Evolutionary conservation across 2,888 invertebrate species (phyloP).

Genomic region (Lasioglossum figueresi): DNA sequence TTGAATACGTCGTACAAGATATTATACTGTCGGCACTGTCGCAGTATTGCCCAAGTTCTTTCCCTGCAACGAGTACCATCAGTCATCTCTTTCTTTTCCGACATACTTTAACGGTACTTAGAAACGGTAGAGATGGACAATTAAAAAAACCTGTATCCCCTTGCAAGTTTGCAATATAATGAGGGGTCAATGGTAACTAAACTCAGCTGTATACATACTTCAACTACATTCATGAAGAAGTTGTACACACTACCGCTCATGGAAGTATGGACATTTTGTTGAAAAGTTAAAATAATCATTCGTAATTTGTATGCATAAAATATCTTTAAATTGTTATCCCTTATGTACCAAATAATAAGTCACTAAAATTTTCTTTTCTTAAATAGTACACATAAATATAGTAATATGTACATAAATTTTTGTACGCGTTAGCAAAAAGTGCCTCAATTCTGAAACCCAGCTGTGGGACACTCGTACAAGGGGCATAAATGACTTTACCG

Average conservation of each 20-base stretch:
- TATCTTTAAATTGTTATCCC: too few species aligned
- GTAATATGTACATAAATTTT: too few species aligned
- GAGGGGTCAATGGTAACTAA: conserved; percentile 17
- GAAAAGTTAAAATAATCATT: too few species aligned
- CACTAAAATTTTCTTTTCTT: too few species aligned
- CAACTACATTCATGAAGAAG: not conserved
- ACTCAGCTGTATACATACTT: not conserved
- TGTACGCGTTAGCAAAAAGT: too few species aligned
- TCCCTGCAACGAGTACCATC: conserved; percentile 43
- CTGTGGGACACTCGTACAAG: too few species aligned
- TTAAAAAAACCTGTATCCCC: not conserved
- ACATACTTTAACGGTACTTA: not conserved
- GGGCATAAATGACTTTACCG: too few species aligned
- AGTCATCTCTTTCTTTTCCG: conserved; percentile 39
- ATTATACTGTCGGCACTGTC: not conserved
- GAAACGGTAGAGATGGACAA: not conserved
- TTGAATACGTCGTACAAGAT: conserved; percentile 21
- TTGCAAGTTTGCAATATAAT: conserved; percentile 5
- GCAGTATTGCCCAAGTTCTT: not conserved
- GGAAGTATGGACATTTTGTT: too few species aligned
- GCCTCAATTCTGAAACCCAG: too few species aligned
- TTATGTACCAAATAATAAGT: too few species aligned
- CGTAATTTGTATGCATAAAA: too few species aligned
- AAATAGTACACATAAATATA: too few species aligned
- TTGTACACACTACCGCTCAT: not conserved